Conservation (phyloP, 2,113 vertebrate species). For the Pardalotus punctatus region DNA sequence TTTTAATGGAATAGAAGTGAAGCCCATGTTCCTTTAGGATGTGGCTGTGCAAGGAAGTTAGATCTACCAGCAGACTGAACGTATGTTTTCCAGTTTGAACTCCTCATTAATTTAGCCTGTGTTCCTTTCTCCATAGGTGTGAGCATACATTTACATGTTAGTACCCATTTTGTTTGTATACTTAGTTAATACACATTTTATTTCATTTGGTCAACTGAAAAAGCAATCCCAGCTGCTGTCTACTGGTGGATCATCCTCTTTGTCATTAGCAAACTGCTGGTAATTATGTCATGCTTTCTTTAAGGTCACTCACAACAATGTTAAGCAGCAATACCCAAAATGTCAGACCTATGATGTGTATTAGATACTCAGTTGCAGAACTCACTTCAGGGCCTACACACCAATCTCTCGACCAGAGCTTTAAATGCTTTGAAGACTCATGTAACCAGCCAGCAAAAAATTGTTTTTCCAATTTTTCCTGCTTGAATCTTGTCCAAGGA, state of each 20-base stretch:
- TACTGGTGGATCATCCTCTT: neutral
- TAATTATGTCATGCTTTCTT: neutral
- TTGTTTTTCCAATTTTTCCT: neutral
- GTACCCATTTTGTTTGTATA: neutral
- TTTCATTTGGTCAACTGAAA: neutral
- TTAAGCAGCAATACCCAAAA: neutral
- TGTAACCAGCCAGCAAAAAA: neutral
- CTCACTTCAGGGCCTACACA: neutral
- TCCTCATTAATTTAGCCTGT: neutral
- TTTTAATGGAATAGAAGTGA: neutral
- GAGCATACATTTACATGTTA: neutral
- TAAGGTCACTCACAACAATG: neutral
- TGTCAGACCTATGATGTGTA: neutral
- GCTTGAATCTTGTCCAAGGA: neutral
- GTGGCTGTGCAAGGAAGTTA: neutral
- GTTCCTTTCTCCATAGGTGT: neutral
- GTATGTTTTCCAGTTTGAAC: neutral
- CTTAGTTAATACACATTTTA: neutral
- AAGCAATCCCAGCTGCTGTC: neutral
- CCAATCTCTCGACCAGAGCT: neutral
- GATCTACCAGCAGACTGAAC: neutral
- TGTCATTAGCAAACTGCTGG: neutral
- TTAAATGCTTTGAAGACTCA: neutral
- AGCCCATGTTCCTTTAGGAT: neutral
- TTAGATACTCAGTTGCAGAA: neutral